Evolutionary conservation across 53 echinoderm and acorn worm genomes (phyloP), one percentile per base, ranked within the genome.

Genomic region (Pentamera pediparva): DNA sequence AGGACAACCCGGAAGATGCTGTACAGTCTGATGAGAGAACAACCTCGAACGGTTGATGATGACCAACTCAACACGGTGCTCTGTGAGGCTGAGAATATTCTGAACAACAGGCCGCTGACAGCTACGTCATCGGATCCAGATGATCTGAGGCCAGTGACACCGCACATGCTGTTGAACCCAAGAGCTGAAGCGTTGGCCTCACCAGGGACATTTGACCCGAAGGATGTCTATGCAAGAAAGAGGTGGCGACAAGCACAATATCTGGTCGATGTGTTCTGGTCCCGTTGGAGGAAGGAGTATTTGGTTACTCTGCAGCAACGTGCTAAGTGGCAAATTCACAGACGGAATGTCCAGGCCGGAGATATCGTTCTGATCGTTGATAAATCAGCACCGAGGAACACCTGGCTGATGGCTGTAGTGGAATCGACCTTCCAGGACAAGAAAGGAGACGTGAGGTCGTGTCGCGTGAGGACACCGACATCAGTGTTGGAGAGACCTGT

Each of bases 21-120:
- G 29, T 81, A 88, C 30, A 60, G 79, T 24, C 34, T 88, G 12
- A 37, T 88, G 75, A 50, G 75, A 39, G 79, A 79, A 39, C 75
- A 85, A 35, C 75, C 37, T 31, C 75, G 59, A 17, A 37, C 59
- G 19, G 19, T 59, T 5, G 75, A 75, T 59, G 59, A 75, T 75
- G 75, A 75, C 24, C 58, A 30, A 1, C 59, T 75, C 38, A 22
- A 11, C 7, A 75, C 59, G 1, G 34, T 75, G 17, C 37, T 75
- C 59, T 75, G 75, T 31, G 78, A 86, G 25, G 82, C 56, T 4
- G 87, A 86, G 56, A 59, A 48, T 9, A 74, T 77, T 32, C 43
- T 86, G 35, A 86, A 86, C 37, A 82, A 56, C 70, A 50, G 87
- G 37, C 87, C 87, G 1, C 59, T 86, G 24, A 86, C 81, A 27